A percentile compares a stretch with the other conserved stretches of the same genome.
Evolutionary conservation across 2,113 vertebrate genomes (phyloP).

Genomic region (Fulica atra): DNA sequence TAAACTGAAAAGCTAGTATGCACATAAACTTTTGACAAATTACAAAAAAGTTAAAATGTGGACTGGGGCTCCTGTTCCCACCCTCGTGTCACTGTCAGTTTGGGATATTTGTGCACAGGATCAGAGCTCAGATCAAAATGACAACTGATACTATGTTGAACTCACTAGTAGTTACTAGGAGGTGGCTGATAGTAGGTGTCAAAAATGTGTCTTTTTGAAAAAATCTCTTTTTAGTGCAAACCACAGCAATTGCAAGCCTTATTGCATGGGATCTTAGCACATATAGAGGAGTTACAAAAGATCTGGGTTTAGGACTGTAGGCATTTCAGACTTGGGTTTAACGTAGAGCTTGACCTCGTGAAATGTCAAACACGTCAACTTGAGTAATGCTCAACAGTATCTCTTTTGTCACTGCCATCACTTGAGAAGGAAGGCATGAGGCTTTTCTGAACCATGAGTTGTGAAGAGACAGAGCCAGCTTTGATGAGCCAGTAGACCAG

Average conservation of each 20-base stretch:
- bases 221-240: background rate
- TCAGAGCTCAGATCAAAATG: background rate
- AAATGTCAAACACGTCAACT: background rate
- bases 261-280: background rate
- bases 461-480: background rate
- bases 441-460: background rate
- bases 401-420: background rate
- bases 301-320: background rate
- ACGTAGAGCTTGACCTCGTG: background rate
- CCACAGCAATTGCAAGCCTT: background rate
- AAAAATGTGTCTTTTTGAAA: background rate
- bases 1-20: background rate
- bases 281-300: background rate
- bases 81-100: background rate
- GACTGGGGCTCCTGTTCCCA: background rate
- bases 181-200: background rate
- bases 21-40: background rate
- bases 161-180: background rate
- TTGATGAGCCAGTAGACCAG: background rate
- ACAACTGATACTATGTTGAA: background rate
- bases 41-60: background rate
- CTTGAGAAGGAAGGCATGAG: background rate
- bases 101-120: background rate
- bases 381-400: background rate
- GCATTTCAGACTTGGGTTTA: background rate